Evolutionary conservation across 1,140 invertebrate genomes (phyloP), one percentile per base, ranked within the genome.

Genomic region (Camponotus vicinus): DNA sequence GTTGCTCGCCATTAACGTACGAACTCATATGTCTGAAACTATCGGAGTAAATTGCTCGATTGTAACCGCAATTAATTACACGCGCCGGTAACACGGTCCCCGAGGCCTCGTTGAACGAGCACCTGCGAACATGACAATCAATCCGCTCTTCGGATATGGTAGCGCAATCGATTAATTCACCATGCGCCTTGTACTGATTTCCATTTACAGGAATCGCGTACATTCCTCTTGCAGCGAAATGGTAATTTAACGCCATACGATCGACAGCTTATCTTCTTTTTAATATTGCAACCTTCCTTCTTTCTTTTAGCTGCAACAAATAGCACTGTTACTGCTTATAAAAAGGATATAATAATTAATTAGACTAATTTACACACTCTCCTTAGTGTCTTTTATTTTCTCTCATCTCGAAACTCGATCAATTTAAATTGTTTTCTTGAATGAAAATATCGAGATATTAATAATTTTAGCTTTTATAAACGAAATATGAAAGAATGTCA

Each of bases 111-210:
- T 80, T 84, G 86, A 87, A 52, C 57, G 73, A 79, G 77, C 85
- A 88, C 61, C 88, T 89, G 88, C 69, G 75, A 80, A 76, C 52
- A 45, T 57, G 86, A 66, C 75, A 84, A 79, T 80, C 80, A 71
- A 86, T 89, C 83, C 86, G 57, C 82, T 84, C 76, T 57, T 57
- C 83, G 45, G 13, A 52, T 86, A 88, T 75, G 75, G 52, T 88
- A 77, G 64, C 57, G 55, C 70, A 49, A 64, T 67, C 67, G 18
- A 82, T 71, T 75, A 86, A 75, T 88, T 80, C 52, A 69, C 66
- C 32, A 27, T 59, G 32, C 76, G 71, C 89, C 89, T 90, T 90
- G 89, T 88, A 90, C 86, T 86, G 82, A 90, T 90, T 90, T 90
- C 89, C 89, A 90, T 89, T 90, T 88, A 86, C 82, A 89, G 87